A percentile compares a stretch with the other conserved stretches of the same genome.
Evolutionary conservation across 2,888 invertebrate genomes (phyloP).

Genomic region (Hyposoter dolosus): DNA sequence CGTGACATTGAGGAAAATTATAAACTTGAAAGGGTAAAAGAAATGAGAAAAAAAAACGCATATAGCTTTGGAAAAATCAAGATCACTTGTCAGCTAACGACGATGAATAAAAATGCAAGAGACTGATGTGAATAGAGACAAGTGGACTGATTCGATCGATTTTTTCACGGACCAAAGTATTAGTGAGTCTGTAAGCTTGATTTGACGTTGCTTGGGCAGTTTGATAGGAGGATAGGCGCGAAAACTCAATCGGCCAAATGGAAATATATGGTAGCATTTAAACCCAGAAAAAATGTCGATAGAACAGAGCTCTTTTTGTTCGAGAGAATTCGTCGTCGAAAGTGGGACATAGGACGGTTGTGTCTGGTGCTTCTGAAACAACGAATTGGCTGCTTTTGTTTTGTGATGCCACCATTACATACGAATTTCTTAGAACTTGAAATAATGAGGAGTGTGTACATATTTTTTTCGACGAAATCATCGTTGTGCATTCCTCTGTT

Average conservation of each 20-base stretch:
- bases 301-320: slow-evolving; percentile 19
- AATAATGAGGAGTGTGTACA: slow-evolving; percentile 48
- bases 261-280: background rate
- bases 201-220: background rate
- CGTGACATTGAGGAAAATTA: slow-evolving; percentile 57
- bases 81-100: background rate
- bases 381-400: slow-evolving; percentile 60
- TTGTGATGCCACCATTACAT: slow-evolving; percentile 71
- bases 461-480: background rate
- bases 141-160: background rate
- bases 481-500: background rate
- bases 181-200: background rate
- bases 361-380: slow-evolving; percentile 50
- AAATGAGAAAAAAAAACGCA: background rate
- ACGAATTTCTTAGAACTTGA: slow-evolving; percentile 44
- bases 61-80: background rate
- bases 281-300: background rate
- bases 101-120: background rate
- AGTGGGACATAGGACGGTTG: slow-evolving; percentile 3
- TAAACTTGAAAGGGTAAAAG: slow-evolving; percentile 14
- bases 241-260: slow-evolving; percentile 23
- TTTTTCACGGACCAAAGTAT: background rate
- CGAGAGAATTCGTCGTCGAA: background rate
- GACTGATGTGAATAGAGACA: background rate
- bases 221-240: background rate